phyloP scores from a whole-genome alignment of 1,140 invertebrate species.

The Zaprionus nigranus region DNA sequence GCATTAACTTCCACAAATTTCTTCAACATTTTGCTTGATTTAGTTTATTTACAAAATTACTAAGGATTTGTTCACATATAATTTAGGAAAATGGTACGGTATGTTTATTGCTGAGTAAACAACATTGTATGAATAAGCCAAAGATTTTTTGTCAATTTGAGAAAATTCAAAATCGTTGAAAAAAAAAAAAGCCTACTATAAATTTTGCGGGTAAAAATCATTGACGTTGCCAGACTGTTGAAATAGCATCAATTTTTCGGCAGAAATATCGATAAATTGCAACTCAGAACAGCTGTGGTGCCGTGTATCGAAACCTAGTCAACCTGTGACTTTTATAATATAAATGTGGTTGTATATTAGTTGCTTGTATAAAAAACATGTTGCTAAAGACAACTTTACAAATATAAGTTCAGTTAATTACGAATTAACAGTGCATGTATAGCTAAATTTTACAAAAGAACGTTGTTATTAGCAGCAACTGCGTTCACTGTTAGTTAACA shows the following conservation, averaged over 20 bases:
- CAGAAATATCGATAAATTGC: not conserved
- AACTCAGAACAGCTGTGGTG: not conserved
- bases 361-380: not conserved
- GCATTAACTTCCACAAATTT: slow-evolving; percentile 78
- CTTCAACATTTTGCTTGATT: slow-evolving; percentile 67
- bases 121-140: slow-evolving; percentile 11
- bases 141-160: not conserved
- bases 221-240: slow-evolving; percentile 12
- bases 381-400: not conserved
- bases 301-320: not conserved
- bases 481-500: slow-evolving; percentile 28
- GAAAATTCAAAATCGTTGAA: not conserved
- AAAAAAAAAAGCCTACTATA: slow-evolving; percentile 33
- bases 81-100: slow-evolving; percentile 47
- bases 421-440: too few species aligned
- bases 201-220: slow-evolving; percentile 19
- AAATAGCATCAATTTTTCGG: not conserved
- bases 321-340: not conserved
- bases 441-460: not conserved
- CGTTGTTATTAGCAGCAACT: not conserved
- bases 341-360: not conserved
- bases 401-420: too few species aligned
- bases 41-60: slow-evolving; percentile 44
- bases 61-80: slow-evolving; percentile 31
- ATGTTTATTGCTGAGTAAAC: slow-evolving; percentile 24